Evolutionary conservation across 2,888 invertebrate species (phyloP), one percentile per base, ranked within the genome.

Genomic region (Dioctria linearis): DNA sequence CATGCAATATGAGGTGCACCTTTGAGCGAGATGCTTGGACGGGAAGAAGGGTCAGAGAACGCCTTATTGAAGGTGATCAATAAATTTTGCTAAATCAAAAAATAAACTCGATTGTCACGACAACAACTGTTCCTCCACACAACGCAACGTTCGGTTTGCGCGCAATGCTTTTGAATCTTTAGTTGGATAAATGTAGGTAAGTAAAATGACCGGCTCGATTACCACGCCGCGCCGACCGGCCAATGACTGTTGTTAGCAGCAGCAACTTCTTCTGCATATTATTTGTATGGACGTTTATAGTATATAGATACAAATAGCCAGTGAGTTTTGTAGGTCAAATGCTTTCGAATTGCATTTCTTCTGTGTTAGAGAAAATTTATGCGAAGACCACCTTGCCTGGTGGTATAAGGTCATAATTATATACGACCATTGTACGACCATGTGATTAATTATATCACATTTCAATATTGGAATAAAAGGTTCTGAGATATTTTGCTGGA

Each of bases 31-130:
- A 57, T 25, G 54, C 25, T 25, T 25, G 25, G 25, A 25, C 25
- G 25, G 25, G 25, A 25, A 25, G 25, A 25, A 25, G 25, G 25
- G 25, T 6, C 54, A 54, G 6, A 63, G 65, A 59, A 67, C 40
- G 76, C 61, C 78, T 49, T 43, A 46, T 61, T 76, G 63, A 49
- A 76, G 76, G 76, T 71, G 73, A 81, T 81, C 78, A 78, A 81
- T 81, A 81, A 81, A 81, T 81, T 78, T 71, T 71, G 42, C 54
- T 81, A 81, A 81, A 63, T 81, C 63, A 78, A 78, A 65, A 73
- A 78, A 78, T 81, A 71, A 78, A 81, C 63, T 63, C 78, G 78
- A 81, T 43, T 81, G 80, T 81, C 80, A 81, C 78, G 80, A 81
- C 80, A 71, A 71, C 80, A 71, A 71, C 80, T 78, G 80, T 76